A percentile compares a stretch with the other conserved stretches of the same genome.
These are phyloP conservation scores for Ochotona curzoniae DNA, from an alignment of 2,113 vertebrate species.

Conservation along the genomic window DNA sequence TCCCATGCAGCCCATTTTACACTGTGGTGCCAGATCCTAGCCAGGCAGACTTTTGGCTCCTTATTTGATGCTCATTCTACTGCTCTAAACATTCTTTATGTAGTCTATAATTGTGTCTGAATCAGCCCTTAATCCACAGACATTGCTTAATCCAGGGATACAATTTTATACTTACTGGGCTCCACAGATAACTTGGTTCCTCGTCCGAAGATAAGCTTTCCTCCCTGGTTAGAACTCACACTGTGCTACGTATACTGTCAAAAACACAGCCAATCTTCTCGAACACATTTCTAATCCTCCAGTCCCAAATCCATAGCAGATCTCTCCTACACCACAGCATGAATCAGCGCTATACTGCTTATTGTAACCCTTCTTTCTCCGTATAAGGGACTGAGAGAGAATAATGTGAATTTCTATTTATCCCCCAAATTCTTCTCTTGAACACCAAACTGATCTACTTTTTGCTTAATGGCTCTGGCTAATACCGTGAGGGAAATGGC, in stretches of 20 bases:
- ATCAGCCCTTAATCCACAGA: constrained; percentile 75
- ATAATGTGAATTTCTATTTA: constrained; percentile 66
- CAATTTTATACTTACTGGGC: constrained; percentile 81
- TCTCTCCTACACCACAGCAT: constrained; percentile 23
- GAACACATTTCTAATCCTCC: constrained; percentile 78
- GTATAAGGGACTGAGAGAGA: constrained; percentile 31
- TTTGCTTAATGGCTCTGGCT: constrained; percentile 55
- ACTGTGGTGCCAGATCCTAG: background rate
- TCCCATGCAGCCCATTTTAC: background rate
- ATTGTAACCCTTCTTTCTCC: constrained; percentile 48
- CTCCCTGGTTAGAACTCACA: constrained; percentile 79
- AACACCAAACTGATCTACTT: constrained; percentile 48
- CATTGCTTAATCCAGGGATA: constrained; percentile 73
- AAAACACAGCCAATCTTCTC: constrained; percentile 77
- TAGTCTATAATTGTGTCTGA: constrained; percentile 70
- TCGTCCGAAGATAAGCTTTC: constrained; percentile 79
- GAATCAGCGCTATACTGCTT: constrained; percentile 54
- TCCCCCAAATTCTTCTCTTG: constrained; percentile 64
- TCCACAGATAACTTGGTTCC: constrained; percentile 80
- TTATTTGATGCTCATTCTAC: constrained; percentile 1
- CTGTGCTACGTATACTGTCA: constrained; percentile 78
- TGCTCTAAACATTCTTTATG: constrained; percentile 63
- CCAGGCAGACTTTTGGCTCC: constrained; percentile 18
- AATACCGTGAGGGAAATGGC: constrained; percentile 45
- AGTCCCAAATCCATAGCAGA: constrained; percentile 37